Evolutionary conservation across 2,797 vertebrate genomes (phyloP).

Genomic region (Sebastes glaucus): DNA sequence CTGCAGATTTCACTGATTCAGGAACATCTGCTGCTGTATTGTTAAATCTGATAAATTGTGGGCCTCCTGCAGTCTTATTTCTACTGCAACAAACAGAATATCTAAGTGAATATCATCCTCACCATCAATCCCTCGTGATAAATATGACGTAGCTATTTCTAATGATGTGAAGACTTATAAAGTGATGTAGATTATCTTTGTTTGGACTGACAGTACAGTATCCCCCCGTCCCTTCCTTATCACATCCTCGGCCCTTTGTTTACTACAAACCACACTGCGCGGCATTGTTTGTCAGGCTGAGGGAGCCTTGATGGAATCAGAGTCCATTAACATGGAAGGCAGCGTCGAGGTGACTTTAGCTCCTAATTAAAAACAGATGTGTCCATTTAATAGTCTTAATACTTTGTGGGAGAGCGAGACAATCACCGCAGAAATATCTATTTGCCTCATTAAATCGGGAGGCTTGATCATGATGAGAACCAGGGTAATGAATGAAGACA

Average conservation of each 20-base stretch:
- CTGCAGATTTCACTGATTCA: not conserved
- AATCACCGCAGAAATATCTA: slow-evolving; percentile 86
- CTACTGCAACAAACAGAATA: not conserved
- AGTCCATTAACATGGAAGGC: slow-evolving; percentile 87
- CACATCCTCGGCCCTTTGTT: slow-evolving; percentile 62
- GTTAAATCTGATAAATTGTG: not conserved
- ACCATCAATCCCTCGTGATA: not conserved
- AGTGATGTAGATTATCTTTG: not conserved
- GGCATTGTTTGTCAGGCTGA: slow-evolving; percentile 69
- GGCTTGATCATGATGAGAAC: slow-evolving; percentile 86
- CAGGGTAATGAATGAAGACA: slow-evolving; percentile 87
- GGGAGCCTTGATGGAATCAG: slow-evolving; percentile 78
- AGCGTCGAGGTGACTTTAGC: slow-evolving; percentile 87
- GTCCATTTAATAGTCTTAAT: slow-evolving; percentile 91
- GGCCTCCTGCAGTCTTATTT: not conserved
- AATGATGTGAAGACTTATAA: not conserved
- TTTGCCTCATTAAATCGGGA: slow-evolving; percentile 88
- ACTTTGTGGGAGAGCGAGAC: slow-evolving; percentile 87
- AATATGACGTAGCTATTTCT: not conserved
- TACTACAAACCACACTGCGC: slow-evolving; percentile 45
- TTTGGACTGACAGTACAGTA: not conserved
- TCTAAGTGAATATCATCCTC: not conserved
- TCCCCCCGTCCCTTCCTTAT: slow-evolving; percentile 1
- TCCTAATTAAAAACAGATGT: slow-evolving; percentile 91
- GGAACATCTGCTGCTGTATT: not conserved